Base-by-base conservation (phyloP, 2,888 invertebrate genomes). In the Girardia tigrina region DNA sequence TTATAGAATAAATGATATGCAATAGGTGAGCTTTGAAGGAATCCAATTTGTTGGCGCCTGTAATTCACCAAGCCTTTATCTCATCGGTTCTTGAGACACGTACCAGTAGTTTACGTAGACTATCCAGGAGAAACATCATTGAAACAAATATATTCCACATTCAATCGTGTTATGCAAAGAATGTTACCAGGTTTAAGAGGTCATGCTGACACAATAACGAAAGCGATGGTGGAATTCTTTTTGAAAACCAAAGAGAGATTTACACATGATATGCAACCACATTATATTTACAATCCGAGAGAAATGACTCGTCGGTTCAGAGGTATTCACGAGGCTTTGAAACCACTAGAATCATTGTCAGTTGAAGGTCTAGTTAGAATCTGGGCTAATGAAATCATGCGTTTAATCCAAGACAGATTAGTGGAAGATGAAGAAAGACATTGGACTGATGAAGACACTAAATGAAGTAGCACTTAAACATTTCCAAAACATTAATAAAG, bases 21-120 rank as follows among this genome's bases (percentile, higher is more conserved):
- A 92, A 0, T 97, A 95, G 94, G 95, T 99, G 0, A 89, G 90
- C 72, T 86, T 98, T 81, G 98, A 99, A 84, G 89, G 98, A 76
- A 98, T 98, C 80, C 98, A 98, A 84, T 98, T 99, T 85, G 98
- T 99, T 29, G 98, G 98, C 20, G 98, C 98, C 77, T 99, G 98
- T 85, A 98, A 98, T 87, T 98, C 98, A 36, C 98, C 98, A 97
- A 97, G 85, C 94, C 94, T 1, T 87, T 95, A 6, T 92, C 94
- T 42, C 91, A 92, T 85, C 86, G 90, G 81, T 90, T 91, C 56
- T 81, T 88, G 78, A 85, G 98, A 0, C 98, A 99, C 83, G 97
- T 98, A 12, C 97, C 98, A 0, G 92, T 98, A 73, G 92, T 98
- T 79, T 98, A 98, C 84, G 98, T 99, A 70, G 98, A 98, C 86